Conservation (phyloP, 2,797 vertebrate species). For the Mareca strepera region DNA sequence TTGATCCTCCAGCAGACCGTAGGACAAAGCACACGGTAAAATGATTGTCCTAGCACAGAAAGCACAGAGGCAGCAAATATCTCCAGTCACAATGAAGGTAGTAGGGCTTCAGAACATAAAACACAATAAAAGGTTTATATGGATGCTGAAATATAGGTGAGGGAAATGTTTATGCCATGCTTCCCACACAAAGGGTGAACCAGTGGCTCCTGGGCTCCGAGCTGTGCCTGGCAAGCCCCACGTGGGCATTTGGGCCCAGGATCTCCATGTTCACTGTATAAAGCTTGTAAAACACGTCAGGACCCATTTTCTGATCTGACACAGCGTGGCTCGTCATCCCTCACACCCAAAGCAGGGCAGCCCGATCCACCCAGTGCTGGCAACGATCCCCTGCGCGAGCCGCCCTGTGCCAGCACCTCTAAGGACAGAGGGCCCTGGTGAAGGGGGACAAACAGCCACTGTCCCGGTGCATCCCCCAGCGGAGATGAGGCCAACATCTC, state of each 20-base stretch:
- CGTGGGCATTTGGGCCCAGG: fast-evolving
- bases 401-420: neutral
- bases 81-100: neutral
- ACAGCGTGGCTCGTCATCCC: neutral
- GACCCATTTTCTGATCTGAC: neutral
- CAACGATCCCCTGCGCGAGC: neutral
- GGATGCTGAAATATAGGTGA: neutral
- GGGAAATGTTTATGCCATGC: neutral
- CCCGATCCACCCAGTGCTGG: neutral
- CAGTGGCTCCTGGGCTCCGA: neutral
- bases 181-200: neutral
- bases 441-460: fast-evolving
- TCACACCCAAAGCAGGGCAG: neutral
- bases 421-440: fast-evolving
- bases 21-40: neutral
- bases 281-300: neutral
- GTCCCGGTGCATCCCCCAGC: neutral
- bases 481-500: neutral
- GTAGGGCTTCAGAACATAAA: neutral
- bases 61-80: neutral
- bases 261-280: neutral
- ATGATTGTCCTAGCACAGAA: neutral
- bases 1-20: neutral
- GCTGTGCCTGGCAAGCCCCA: neutral
- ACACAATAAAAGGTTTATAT: neutral